Percentiles rank a stretch among this genome's conserved stretches.
Conservation (phyloP, 2,888 invertebrate species). For the Drosophila barbarae region DNA sequence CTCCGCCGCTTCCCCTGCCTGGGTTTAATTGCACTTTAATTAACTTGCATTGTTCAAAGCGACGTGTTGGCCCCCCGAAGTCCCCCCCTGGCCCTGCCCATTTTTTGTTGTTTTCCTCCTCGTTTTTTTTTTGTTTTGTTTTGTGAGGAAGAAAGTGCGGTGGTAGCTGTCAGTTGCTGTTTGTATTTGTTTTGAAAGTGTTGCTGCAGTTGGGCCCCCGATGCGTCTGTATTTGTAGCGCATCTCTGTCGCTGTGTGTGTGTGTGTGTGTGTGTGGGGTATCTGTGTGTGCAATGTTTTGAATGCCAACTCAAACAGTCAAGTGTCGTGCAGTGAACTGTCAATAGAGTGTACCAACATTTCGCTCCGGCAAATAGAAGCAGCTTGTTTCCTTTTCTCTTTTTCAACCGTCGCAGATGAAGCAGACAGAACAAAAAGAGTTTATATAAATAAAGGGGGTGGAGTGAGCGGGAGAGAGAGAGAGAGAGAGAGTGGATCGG, state of each 20-base stretch:
- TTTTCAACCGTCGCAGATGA: conserved; percentile 52
- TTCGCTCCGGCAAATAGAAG: conserved; percentile 32
- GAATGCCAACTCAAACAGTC: conserved; percentile 72
- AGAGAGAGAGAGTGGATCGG: background rate
- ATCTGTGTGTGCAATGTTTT: conserved; percentile 55
- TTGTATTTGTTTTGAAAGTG: conserved; percentile 61
- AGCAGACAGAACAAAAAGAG: conserved; percentile 54
- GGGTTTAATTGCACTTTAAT: conserved; percentile 69
- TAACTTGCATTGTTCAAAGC: conserved; percentile 68
- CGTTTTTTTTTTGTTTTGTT: conserved; percentile 2
- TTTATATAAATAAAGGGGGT: conserved; percentile 15
- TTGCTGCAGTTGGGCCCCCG: conserved; percentile 33
- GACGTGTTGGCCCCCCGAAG: conserved; percentile 44
- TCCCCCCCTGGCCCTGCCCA: conserved; percentile 1
- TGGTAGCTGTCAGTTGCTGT: conserved; percentile 47
- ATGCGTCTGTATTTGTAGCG: conserved; percentile 17
- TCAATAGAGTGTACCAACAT: conserved; percentile 66
- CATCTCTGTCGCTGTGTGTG: background rate
- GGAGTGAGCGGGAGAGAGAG: background rate
- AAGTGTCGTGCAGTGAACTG: conserved; percentile 73
- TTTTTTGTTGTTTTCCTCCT: background rate
- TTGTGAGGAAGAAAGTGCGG: conserved; percentile 56
- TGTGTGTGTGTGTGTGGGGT: conserved; percentile 24
- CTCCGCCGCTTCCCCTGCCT: conserved; percentile 1
- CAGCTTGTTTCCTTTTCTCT: conserved; percentile 37